phyloP scores from a whole-genome alignment of 2,113 vertebrate genomes.

The Cebidichthys violaceus region DNA sequence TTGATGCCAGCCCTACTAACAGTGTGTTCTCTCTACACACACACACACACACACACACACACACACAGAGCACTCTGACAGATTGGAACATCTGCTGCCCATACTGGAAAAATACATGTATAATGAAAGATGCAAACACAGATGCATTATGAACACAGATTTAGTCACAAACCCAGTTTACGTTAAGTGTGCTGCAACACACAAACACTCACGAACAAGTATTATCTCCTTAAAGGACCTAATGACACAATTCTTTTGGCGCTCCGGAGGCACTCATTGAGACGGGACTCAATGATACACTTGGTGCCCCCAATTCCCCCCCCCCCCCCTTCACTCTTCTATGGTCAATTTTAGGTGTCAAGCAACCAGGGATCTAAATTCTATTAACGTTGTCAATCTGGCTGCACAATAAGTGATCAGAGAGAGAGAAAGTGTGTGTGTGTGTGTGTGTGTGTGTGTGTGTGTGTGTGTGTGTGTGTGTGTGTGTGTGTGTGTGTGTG shows the following conservation, averaged over 20 bases:
- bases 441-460: not conserved
- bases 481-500: not conserved
- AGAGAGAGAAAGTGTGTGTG: not conserved
- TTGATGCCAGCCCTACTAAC: constrained; percentile 11
- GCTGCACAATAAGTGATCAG: constrained; percentile 43
- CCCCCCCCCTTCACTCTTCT: constrained; percentile 11
- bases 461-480: not conserved
- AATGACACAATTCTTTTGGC: constrained; percentile 32
- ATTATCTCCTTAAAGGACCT: constrained; percentile 31
- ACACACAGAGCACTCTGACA: not conserved
- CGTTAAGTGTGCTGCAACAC: constrained; percentile 4
- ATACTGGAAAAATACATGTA: not conserved
- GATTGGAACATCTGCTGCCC: constrained; percentile 44
- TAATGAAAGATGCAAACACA: constrained; percentile 5
- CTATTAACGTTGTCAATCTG: constrained; percentile 50
- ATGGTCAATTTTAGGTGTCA: constrained; percentile 55
- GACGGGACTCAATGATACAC: constrained; percentile 42
- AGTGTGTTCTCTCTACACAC: constrained; percentile 16
- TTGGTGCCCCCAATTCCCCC: constrained; percentile 21
- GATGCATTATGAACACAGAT: not conserved
- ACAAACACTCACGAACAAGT: not conserved
- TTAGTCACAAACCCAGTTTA: not conserved
- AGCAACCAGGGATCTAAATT: constrained; percentile 54
- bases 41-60: not conserved
- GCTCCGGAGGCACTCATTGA: not conserved